phyloP scores from a whole-genome alignment of 2,888 invertebrate genomes.

The Trilocha varians region DNA sequence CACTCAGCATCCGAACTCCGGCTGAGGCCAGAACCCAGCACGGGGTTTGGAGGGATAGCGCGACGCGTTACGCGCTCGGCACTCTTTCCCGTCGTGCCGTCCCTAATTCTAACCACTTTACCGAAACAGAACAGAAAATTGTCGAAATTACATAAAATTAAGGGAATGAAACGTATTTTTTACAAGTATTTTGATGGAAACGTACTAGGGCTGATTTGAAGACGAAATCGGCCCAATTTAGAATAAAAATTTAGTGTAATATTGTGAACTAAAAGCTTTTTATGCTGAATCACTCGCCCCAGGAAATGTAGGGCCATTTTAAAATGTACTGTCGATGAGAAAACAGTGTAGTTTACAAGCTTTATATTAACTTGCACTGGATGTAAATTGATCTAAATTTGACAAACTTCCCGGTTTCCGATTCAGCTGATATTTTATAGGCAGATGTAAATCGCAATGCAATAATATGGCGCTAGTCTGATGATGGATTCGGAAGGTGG shows the following conservation, averaged over 20 bases:
- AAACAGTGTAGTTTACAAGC: too few species aligned
- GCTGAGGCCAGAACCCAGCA: too few species aligned
- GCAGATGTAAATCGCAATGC: too few species aligned
- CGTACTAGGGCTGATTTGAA: constrained; percentile 21
- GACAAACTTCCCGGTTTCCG: too few species aligned
- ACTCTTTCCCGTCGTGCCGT: background rate
- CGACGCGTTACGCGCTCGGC: too few species aligned
- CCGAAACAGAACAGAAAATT: constrained; percentile 1
- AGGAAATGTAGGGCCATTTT: constrained; percentile 36
- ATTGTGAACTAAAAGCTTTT: constrained; percentile 25
- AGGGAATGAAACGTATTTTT: background rate
- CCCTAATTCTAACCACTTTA: background rate
- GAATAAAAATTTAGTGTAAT: constrained; percentile 28
- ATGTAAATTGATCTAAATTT: too few species aligned
- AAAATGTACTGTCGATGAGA: constrained; percentile 35
- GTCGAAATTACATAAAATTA: constrained; percentile 1
- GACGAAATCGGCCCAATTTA: constrained; percentile 35
- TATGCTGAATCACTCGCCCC: constrained; percentile 28
- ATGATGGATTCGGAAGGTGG: too few species aligned
- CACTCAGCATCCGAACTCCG: too few species aligned
- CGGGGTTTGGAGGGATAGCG: too few species aligned
- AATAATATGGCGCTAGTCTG: too few species aligned
- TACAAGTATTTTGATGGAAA: constrained; percentile 11
- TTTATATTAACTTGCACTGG: too few species aligned
- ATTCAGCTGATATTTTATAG: too few species aligned